phyloP scores from a whole-genome alignment of 2,797 vertebrate genomes.

The Gymnoscopelus microlampas region DNA sequence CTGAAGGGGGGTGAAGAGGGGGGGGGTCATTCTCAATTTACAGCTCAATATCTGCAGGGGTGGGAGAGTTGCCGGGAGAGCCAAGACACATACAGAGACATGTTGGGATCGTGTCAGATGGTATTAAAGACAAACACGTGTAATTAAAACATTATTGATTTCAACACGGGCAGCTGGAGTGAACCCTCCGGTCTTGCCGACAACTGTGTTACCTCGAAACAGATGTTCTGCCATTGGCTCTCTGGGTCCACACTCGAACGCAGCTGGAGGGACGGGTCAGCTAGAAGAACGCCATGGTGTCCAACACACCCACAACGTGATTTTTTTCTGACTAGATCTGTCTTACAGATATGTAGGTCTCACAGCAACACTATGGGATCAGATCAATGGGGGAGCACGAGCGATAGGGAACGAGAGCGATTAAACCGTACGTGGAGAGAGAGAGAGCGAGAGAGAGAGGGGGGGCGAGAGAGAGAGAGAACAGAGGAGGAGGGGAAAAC shows the following conservation, averaged over 20 bases:
- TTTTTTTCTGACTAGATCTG: slow-evolving; percentile 37
- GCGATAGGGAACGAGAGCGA: too few relatives aligned
- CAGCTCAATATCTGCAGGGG: slow-evolving; percentile 53
- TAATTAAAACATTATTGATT: slow-evolving; percentile 61
- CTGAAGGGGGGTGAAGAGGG: slow-evolving; percentile 34
- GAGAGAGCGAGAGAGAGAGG: slow-evolving; percentile 14
- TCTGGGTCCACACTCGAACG: slow-evolving; percentile 38
- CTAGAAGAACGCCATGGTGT: slow-evolving; percentile 22
- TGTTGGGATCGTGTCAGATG: slow-evolving; percentile 34
- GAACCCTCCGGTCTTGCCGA: slow-evolving; percentile 50
- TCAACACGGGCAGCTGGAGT: slow-evolving; percentile 34
- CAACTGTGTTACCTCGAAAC: slow-evolving; percentile 68
- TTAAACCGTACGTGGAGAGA: background rate
- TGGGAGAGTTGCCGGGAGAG: slow-evolving; percentile 40
- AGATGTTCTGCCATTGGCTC: slow-evolving; percentile 69
- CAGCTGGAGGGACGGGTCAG: slow-evolving; percentile 34
- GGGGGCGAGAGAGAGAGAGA: background rate
- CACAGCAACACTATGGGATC: slow-evolving; percentile 13
- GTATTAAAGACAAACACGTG: slow-evolving; percentile 56
- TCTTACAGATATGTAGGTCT: slow-evolving; percentile 13
- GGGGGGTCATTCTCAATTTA: slow-evolving; percentile 55
- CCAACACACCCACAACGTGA: slow-evolving; percentile 29
- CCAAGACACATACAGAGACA: slow-evolving; percentile 62
- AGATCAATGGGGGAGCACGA: slow-evolving; percentile 13
- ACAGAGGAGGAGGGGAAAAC: slow-evolving; percentile 18